Conservation (phyloP, 1,140 invertebrate genomes). For the Brachionus plicatilis region DNA sequence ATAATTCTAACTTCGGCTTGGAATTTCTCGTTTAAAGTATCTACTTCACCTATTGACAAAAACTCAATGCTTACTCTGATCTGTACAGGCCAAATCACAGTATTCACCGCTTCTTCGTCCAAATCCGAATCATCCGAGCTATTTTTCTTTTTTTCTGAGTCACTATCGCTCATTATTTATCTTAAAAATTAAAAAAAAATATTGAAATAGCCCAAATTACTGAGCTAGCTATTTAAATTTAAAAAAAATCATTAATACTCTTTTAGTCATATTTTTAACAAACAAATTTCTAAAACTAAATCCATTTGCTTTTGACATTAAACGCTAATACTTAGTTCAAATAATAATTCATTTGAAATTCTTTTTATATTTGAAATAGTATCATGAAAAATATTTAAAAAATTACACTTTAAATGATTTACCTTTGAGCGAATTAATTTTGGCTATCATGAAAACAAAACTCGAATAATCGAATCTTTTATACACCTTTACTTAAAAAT, state of each 20-base stretch:
- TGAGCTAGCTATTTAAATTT: neutral
- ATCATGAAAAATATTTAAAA: neutral
- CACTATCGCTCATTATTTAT: neutral
- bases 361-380: neutral
- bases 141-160: neutral
- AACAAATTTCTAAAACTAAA: constrained; percentile 1
- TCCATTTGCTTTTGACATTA: constrained; percentile 10
- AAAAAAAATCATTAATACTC: neutral
- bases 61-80: neutral
- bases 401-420: neutral
- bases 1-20: constrained; percentile 27
- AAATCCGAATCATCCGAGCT: neutral
- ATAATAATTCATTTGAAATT: neutral
- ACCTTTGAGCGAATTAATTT: neutral
- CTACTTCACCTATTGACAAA: constrained; percentile 34
- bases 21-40: constrained; percentile 22
- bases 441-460: neutral
- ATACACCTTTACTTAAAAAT: neutral
- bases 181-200: neutral
- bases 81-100: neutral
- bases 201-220: neutral
- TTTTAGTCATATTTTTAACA: neutral
- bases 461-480: neutral
- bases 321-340: neutral
- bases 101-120: neutral